Evolutionary conservation across 2,113 vertebrate species (phyloP).

Genomic region (Elaphurus davidianus): DNA sequence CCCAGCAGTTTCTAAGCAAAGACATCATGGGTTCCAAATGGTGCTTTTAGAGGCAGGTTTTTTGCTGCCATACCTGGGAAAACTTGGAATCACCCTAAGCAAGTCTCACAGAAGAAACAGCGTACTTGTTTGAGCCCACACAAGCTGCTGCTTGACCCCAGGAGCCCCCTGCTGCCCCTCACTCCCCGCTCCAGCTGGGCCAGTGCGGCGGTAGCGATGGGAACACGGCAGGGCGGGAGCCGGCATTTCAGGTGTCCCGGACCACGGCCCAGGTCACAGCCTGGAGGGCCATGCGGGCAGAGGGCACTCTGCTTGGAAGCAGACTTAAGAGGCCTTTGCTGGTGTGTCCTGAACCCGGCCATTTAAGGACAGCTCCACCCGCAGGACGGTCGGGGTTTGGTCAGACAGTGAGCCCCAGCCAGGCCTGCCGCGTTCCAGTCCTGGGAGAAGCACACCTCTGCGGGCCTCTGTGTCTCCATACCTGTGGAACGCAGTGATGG

Average conservation of each 20-base stretch:
- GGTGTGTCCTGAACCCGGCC: background rate
- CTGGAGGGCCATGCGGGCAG: background rate
- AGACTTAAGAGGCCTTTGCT: background rate
- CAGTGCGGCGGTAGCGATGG: accelerated
- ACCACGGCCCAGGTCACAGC: background rate
- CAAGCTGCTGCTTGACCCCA: background rate
- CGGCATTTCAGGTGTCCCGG: too few relatives aligned
- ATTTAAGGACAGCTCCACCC: background rate
- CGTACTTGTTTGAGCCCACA: background rate
- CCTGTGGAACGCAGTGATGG: background rate
- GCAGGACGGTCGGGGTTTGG: background rate
- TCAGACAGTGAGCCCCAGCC: background rate
- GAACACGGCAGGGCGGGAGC: accelerated
- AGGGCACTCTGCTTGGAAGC: background rate
- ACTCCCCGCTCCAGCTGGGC: background rate
- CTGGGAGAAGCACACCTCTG: too few relatives aligned
- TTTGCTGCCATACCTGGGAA: background rate
- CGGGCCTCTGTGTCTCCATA: background rate
- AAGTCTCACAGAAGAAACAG: background rate
- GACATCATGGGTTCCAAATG: background rate
- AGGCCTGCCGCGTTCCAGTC: background rate
- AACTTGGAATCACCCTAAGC: background rate
- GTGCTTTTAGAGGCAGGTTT: background rate
- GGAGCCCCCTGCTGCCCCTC: background rate
- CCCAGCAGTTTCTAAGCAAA: background rate